Evolutionary conservation across 2,888 invertebrate species (phyloP), one percentile per base, ranked within the genome.

Genomic region (Allolobophora icterica): DNA sequence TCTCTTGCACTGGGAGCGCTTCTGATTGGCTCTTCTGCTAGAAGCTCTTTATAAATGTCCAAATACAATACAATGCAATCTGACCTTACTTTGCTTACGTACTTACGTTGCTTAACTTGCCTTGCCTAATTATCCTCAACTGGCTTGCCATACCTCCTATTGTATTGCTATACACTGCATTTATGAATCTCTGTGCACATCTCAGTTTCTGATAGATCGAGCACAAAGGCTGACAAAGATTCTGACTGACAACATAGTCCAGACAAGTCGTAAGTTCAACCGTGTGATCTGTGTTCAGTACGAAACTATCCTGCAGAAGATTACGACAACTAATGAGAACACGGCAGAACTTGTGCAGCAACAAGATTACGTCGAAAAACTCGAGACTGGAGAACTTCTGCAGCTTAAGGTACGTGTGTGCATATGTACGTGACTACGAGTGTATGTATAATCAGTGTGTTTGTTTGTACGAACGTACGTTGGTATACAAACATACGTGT

Each of bases 221-320:
- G 94, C 94, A 6, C 92, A 94, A 13, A 92, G 92, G 11, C 93
- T 94, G 45, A 92, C 93, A 13, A 92, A 93, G 91, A 93, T 94
- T 71, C 93, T 95, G 93, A 94, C 94, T n/a, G 93, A 92, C 89
- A 94, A 94, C 91, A 94, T 95, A 38, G 93, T 94, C 89, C 91
- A 93, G 15, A 94, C 93, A 13, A 95, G 94, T 91, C 94, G 94
- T 89, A 94, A 93, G 90, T 95, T 95, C 92, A 95, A 95, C 92
- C 94, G 94, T 24, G 93, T 93, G 33, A 95, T 95, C 90, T 95
- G 95, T 93, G 92, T 93, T n/a, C 94, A 95, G 93, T 95, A 95
- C 92, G 95, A 95, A 91, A 92, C 90, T n/a, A 95, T 95, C 19
- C 94, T 95, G 83, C 93, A 94, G 91, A 94, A 93, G 87, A 94